Conservation (phyloP, 2,888 invertebrate genomes). For the Empis stercorea region DNA sequence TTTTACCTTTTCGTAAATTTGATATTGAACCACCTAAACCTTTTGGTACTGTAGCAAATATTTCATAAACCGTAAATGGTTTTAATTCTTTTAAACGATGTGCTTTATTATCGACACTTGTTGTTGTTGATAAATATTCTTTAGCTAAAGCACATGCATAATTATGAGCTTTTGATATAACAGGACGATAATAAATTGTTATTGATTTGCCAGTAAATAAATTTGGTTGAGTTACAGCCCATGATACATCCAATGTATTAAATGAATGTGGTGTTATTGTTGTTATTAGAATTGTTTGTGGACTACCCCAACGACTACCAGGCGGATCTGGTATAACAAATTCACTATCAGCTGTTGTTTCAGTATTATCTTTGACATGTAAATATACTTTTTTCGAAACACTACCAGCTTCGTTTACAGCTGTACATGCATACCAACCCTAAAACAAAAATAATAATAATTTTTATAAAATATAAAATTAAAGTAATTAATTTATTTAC, state of each 20-base stretch:
- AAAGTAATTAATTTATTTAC: slow-evolving; percentile 6
- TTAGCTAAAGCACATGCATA: slow-evolving; percentile 16
- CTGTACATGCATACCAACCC: slow-evolving; percentile 23
- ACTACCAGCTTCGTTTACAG: slow-evolving; percentile 22
- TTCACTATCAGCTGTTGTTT: slow-evolving; percentile 12
- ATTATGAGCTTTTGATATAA: slow-evolving; percentile 3
- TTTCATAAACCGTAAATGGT: slow-evolving; percentile 81
- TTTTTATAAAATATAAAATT: too few relatives aligned
- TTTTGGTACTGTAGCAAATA: slow-evolving; percentile 42
- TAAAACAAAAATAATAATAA: slow-evolving; percentile 4
- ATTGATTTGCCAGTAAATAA: slow-evolving; percentile 15
- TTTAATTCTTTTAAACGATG: slow-evolving; percentile 53
- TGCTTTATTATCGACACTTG: slow-evolving; percentile 17
- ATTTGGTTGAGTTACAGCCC: slow-evolving; percentile 18
- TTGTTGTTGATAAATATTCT: slow-evolving; percentile 16
- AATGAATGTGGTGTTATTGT: slow-evolving; percentile 18
- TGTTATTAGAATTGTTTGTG: slow-evolving; percentile 20
- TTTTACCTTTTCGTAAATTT: slow-evolving; percentile 21
- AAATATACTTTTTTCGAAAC: slow-evolving; percentile 19
- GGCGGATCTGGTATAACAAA: slow-evolving; percentile 17
- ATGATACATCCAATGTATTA: slow-evolving; percentile 17
- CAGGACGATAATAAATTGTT: slow-evolving; percentile 20
- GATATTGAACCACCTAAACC: slow-evolving; percentile 20
- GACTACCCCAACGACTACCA: slow-evolving; percentile 17
- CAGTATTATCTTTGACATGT: slow-evolving; percentile 15